Evolutionary conservation across 2,888 invertebrate genomes (phyloP).

Genomic region (Cosmorhoe ocellata): DNA sequence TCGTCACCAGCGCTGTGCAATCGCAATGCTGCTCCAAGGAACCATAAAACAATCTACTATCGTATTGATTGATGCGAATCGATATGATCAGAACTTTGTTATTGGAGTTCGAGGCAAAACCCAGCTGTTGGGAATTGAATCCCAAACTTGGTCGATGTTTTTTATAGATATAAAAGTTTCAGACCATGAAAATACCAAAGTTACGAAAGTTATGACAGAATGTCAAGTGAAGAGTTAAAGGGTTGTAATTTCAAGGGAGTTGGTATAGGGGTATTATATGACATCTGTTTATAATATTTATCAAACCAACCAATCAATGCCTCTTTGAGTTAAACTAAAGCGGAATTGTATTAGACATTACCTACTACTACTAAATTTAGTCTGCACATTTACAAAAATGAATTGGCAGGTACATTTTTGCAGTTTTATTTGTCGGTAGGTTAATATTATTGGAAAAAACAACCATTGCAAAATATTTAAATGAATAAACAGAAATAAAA

Average conservation of each 20-base stretch:
- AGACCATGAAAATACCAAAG: slow-evolving; percentile 29
- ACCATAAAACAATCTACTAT: slow-evolving; percentile 45
- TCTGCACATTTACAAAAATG: too few species aligned
- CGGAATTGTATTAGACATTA: too few species aligned
- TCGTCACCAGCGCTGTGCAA: slow-evolving; percentile 21
- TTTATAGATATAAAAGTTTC: slow-evolving; percentile 38
- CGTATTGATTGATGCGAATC: slow-evolving; percentile 52
- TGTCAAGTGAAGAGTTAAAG: slow-evolving; percentile 32
- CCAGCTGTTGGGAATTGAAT: slow-evolving; percentile 41
- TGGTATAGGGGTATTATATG: neutral
- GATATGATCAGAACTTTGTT: slow-evolving; percentile 53
- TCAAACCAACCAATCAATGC: too few species aligned
- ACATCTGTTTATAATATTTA: too few species aligned
- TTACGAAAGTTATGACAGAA: slow-evolving; percentile 35
- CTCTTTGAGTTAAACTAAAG: too few species aligned
- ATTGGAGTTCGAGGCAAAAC: slow-evolving; percentile 39
- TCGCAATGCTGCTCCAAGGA: slow-evolving; percentile 27
- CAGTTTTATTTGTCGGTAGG: too few species aligned
- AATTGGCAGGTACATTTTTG: too few species aligned
- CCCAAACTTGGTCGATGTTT: slow-evolving; percentile 42
- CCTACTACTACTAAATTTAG: too few species aligned
- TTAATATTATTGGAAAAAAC: too few species aligned
- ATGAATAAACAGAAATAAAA: too few species aligned
- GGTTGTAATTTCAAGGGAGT: slow-evolving; percentile 3
- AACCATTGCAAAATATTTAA: too few species aligned